Base-by-base conservation (phyloP, 2,888 invertebrate genomes). In the Isoperla grammatica region DNA sequence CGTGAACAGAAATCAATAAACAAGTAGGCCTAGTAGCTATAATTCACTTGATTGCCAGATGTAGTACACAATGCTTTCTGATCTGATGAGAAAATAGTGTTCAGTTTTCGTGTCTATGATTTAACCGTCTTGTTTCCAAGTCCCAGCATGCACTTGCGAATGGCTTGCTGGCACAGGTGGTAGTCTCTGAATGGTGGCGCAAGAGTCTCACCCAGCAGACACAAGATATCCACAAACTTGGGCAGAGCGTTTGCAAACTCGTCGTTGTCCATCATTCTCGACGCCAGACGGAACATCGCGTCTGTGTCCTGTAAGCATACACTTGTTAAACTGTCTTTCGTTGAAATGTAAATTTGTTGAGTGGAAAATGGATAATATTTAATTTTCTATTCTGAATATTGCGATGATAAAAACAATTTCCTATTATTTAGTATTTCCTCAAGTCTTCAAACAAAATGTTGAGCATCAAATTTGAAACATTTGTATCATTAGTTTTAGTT, bases 151-250 rank as follows among this genome's bases (percentile, higher is more conserved):
- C 87, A 87, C 54, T 84, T 79, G 65, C 86, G 79, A 12, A 87
- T 75, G 55, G 84, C 82, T 71, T 90, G 86, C 61, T 87, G 87
- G 69, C 87, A 88, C 53, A 87, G 77, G 68, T 87, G 85, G 71
- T 85, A 88, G 65, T 89, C 90, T 62, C 78, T 80, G 67, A 87
- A 87, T 0, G 90, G 90, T 6, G 88, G 84, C 1, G 81, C 80
- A 45, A 90, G 73, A 2, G 83, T 84, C 45, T 81, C 79, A 61
- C 87, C 84, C 69, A 88, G 81, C 11, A 87, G 76, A 64, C 81
- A 82, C 43, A 88, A 72, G 15, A 87, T 80, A 69, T 85, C 81
- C 40, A 83, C 74, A 62, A 84, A 85, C 66, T 83, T 81, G 66
- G 80, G 78, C 40, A 87, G 74, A 1, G 88, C 87, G 66, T 82